A percentile compares a stretch with the other conserved stretches of the same genome.
Evolutionary conservation across 2,888 invertebrate genomes (phyloP).

Genomic region (Dascillus cervinus): DNA sequence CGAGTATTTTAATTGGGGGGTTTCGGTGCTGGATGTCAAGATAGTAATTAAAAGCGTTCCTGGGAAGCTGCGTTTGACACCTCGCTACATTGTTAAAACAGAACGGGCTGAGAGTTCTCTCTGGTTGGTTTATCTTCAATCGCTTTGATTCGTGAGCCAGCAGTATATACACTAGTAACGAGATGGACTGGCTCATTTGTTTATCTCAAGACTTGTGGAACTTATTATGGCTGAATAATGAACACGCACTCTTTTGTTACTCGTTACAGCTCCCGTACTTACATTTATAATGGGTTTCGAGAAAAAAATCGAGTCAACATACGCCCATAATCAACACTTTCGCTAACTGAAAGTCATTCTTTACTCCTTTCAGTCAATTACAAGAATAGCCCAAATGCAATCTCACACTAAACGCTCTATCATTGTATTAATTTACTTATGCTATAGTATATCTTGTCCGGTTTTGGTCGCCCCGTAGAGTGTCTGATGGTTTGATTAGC

Average conservation of each 20-base stretch:
- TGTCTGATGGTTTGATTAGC: constrained; percentile 28
- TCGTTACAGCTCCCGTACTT: constrained; percentile 5
- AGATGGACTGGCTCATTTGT: constrained; percentile 40
- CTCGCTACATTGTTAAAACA: constrained; percentile 42
- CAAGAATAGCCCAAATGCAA: constrained; percentile 6
- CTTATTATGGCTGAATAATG: constrained; percentile 39
- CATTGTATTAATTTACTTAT: constrained; percentile 39
- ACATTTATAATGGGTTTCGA: no score
- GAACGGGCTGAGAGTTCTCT: constrained; percentile 29
- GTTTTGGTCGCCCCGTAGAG: constrained; percentile 24
- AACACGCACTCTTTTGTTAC: constrained; percentile 33
- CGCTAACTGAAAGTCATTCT: no score
- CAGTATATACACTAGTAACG: constrained; percentile 33
- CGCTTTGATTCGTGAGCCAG: constrained; percentile 38
- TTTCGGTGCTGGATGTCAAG: constrained; percentile 41
- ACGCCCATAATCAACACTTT: no score
- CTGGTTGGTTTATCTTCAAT: constrained; percentile 34
- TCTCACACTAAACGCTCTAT: constrained; percentile 33
- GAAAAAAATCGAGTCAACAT: no score
- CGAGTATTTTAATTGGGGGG: constrained; percentile 41
- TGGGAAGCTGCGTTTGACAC: constrained; percentile 42
- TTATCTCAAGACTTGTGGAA: constrained; percentile 36
- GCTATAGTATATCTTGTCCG: constrained; percentile 16
- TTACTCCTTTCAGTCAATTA: no score
- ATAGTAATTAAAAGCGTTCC: constrained; percentile 42